These are phyloP conservation scores for Schizopygopsis malacanthus DNA, from an alignment of 2,797 vertebrate species.

Conservation along the genomic window DNA sequence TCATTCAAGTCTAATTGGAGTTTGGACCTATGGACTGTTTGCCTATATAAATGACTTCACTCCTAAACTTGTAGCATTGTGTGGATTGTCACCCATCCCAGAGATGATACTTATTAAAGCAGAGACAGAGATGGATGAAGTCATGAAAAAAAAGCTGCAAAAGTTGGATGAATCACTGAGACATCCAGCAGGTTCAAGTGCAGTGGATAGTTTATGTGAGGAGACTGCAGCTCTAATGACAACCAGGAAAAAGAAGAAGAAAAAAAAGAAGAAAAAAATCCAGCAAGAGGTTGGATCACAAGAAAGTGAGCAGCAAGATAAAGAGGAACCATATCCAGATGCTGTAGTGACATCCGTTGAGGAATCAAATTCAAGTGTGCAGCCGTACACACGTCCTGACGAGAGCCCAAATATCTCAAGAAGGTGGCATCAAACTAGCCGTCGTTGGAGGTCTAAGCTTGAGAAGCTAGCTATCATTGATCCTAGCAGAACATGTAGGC, in stretches of 20 bases:
- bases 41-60: conserved; percentile 51
- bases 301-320: not conserved
- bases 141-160: conserved; percentile 64
- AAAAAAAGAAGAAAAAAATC: conserved; percentile 43
- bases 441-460: too few species aligned
- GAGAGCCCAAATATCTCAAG: not conserved
- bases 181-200: not conserved
- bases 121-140: conserved; percentile 55
- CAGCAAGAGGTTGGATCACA: not conserved
- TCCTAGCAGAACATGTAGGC: too few species aligned
- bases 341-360: not conserved
- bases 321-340: not conserved
- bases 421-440: conserved; percentile 58
- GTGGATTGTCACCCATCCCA: conserved; percentile 54
- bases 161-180: conserved; percentile 48
- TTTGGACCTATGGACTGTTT: conserved; percentile 58
- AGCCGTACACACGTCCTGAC: not conserved
- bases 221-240: not conserved
- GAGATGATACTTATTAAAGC: conserved; percentile 60
- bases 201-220: not conserved
- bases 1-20: not conserved
- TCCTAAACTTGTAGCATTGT: too few species aligned
- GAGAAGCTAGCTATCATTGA: too few species aligned
- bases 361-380: conserved; percentile 49
- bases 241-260: conserved; percentile 45